phyloP scores from a whole-genome alignment of 2,113 vertebrate genomes.

The Rhineura floridana region DNA sequence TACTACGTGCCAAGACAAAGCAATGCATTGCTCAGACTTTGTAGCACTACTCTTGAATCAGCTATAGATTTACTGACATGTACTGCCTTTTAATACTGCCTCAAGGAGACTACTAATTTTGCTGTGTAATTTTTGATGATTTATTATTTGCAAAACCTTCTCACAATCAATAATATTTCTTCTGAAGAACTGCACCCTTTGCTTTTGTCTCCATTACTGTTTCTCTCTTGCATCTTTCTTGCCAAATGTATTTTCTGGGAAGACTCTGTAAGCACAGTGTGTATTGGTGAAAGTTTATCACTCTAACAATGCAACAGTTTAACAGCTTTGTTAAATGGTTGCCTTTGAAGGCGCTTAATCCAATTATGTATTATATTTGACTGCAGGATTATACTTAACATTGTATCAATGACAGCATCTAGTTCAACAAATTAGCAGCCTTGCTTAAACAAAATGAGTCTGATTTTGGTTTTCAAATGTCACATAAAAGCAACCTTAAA shows the following conservation, averaged over 20 bases:
- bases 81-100: conserved; percentile 32
- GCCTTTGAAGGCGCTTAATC: conserved; percentile 52
- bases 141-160: conserved; percentile 59
- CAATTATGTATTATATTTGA: conserved; percentile 55
- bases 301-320: conserved; percentile 56
- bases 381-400: conserved; percentile 63
- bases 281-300: conserved; percentile 52
- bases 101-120: conserved; percentile 65
- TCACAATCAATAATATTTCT: conserved; percentile 56
- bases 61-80: conserved; percentile 62
- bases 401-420: conserved; percentile 54
- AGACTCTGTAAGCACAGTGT: conserved; percentile 66
- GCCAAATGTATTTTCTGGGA: conserved; percentile 64
- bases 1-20: conserved; percentile 48
- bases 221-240: conserved; percentile 56
- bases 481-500: conserved; percentile 21
- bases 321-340: conserved; percentile 56
- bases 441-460: neutral
- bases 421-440: conserved; percentile 41
- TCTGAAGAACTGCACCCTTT: conserved; percentile 41
- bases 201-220: conserved; percentile 59
- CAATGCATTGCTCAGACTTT: conserved; percentile 41
- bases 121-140: conserved; percentile 53
- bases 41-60: conserved; percentile 57
- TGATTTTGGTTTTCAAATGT: conserved; percentile 42